Evolutionary conservation across 2,888 invertebrate genomes (phyloP).

Genomic region (Dynastes grantii): DNA sequence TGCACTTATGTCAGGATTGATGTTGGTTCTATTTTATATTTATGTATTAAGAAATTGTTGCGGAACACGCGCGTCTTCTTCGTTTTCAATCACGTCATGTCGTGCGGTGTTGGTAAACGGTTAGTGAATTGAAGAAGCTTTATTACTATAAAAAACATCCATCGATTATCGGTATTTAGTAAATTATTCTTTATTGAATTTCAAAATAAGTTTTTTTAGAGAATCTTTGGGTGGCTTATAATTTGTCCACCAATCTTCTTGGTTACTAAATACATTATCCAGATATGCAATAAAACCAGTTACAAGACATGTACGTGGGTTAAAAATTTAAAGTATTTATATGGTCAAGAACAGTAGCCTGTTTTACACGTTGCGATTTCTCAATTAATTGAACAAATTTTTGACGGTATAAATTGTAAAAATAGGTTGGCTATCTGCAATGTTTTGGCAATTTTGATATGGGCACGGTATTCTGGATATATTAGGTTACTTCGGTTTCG

Average conservation of each 20-base stretch:
- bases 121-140: not conserved
- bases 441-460: too few relatives aligned
- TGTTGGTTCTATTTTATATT: slow-evolving; percentile 27
- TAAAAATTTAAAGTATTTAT: too few relatives aligned
- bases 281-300: too few relatives aligned
- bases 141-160: not conserved
- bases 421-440: too few relatives aligned
- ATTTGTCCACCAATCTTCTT: too few relatives aligned
- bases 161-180: not conserved
- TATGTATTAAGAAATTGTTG: slow-evolving; percentile 25
- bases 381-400: not conserved
- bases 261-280: too few relatives aligned
- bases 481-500: too few relatives aligned
- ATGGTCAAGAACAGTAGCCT: too few relatives aligned
- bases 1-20: slow-evolving; percentile 21
- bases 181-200: not conserved
- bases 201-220: not conserved
- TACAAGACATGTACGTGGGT: too few relatives aligned
- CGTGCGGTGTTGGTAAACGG: not conserved
- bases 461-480: too few relatives aligned
- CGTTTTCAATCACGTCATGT: not conserved
- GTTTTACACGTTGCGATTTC: not conserved
- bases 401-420: not conserved
- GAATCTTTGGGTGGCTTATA: too few relatives aligned
- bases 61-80: not conserved